Evolutionary conservation across 2,888 invertebrate genomes (phyloP), one percentile per base, ranked within the genome.

Genomic region (Erynnis tages): DNA sequence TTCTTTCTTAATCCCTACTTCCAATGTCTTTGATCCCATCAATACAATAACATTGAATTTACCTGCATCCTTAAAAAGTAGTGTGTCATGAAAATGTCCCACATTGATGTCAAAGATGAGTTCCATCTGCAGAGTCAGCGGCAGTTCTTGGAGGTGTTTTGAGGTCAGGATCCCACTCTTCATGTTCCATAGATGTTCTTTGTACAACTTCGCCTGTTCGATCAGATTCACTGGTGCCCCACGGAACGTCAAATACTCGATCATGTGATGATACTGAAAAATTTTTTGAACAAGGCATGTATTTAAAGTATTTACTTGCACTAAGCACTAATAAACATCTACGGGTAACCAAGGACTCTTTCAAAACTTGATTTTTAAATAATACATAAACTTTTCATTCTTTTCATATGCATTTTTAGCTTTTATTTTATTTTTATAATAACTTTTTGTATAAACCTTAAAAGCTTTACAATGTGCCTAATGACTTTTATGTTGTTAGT

Each of bases 101-200:
- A 89, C 80, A 49, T 87, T 89, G 27, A 88, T 84, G 56, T 90
- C 89, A 49, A 87, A 90, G 27, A 88, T 84, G 10, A 89, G 73
- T 59, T 90, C 89, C 83, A 82, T 88, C 57, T 82, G 84, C 48
- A 90, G 57, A 0, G 87, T 71, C 1, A 75, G 57, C 0, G 89
- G 89, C 10, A 89, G 63, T 50, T 77, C 73, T 16, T 76, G 60
- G 10, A 88, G 64, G 46, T 82, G 74, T 1, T 67, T 27, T 0
- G 83, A 79, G 1, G 59, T 66, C 2, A 86, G 63, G 1, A 89
- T 65, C 0, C 87, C 89, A 14, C 82, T 74, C 58, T 89, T 89
- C 81, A 85, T 86, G 5, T 66, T 55, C 89, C 89, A 89, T 1
- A 88, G 61, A 27, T 77, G 68, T 13, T 73, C 58, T 43, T 84